Evolutionary conservation across 1,140 invertebrate species (phyloP).

Genomic region (Apolygus lucorum): DNA sequence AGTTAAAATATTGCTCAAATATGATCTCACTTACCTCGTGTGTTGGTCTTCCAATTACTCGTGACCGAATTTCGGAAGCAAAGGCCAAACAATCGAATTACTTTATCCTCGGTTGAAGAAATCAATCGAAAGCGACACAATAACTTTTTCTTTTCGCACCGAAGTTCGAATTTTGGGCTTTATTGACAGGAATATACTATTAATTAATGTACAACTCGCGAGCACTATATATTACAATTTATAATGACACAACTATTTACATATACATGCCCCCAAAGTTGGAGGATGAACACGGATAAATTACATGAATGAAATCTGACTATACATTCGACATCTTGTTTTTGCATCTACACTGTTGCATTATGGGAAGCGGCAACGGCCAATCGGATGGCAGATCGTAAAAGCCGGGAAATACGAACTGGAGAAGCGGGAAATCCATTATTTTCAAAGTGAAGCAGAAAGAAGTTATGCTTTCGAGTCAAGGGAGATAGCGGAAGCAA

Average conservation of each 20-base stretch:
- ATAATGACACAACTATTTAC: constrained; percentile 32
- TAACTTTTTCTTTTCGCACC: neutral
- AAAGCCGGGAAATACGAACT: neutral
- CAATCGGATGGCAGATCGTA: neutral
- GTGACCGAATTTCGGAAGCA: neutral
- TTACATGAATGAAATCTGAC: constrained; percentile 32
- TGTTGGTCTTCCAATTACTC: too few species aligned
- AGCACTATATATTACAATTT: constrained; percentile 31
- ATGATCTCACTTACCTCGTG: too few species aligned
- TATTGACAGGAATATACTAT: neutral
- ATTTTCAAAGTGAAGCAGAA: too few species aligned
- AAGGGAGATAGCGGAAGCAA: too few species aligned
- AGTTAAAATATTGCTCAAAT: too few species aligned
- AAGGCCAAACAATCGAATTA: neutral
- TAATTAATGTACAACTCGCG: constrained; percentile 27
- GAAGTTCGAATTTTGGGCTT: neutral
- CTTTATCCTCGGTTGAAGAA: neutral
- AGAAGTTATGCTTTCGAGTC: too few species aligned
- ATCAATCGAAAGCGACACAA: neutral
- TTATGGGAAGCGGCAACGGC: constrained; percentile 5
- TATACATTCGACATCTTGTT: constrained; percentile 33
- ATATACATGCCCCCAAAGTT: constrained; percentile 31
- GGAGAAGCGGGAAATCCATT: neutral
- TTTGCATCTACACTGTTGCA: neutral
- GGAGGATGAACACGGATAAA: constrained; percentile 31